Conservation (phyloP, 1,140 invertebrate genomes). For the Halictus rubicundus region DNA sequence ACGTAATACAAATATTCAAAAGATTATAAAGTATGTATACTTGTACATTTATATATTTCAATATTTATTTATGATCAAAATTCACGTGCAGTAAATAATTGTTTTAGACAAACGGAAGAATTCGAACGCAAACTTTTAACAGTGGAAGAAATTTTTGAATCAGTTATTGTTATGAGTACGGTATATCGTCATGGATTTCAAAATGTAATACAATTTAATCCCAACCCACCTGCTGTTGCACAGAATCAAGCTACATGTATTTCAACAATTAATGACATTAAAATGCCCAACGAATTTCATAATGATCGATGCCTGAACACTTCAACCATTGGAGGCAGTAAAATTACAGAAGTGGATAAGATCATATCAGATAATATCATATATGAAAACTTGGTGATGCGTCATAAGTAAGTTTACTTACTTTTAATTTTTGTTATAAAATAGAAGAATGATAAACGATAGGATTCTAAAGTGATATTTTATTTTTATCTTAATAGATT, state of each 20-base stretch:
- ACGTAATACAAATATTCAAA: constrained; percentile 31
- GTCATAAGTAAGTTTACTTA: constrained; percentile 63
- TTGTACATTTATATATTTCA: neutral
- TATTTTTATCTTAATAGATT: constrained; percentile 53
- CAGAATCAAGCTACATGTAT: neutral
- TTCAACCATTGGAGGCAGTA: neutral
- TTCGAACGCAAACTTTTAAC: constrained; percentile 51
- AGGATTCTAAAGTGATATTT: neutral
- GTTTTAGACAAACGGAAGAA: constrained; percentile 49
- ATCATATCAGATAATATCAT: constrained; percentile 54
- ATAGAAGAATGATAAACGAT: neutral
- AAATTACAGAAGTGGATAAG: constrained; percentile 6
- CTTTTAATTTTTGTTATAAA: constrained; percentile 11
- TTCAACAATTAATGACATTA: neutral
- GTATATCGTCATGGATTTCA: constrained; percentile 51
- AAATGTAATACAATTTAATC: constrained; percentile 4
- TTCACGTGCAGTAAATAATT: neutral
- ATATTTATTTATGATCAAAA: neutral
- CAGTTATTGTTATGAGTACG: constrained; percentile 46
- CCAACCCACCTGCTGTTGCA: neutral
- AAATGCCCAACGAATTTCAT: constrained; percentile 1
- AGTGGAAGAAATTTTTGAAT: constrained; percentile 55
- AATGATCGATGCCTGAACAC: constrained; percentile 1
- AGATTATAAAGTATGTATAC: constrained; percentile 42
- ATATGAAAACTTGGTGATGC: constrained; percentile 68